These are phyloP conservation scores for Todiramphus chloris DNA, from an alignment of 2,113 vertebrate species.

Conservation along the genomic window DNA sequence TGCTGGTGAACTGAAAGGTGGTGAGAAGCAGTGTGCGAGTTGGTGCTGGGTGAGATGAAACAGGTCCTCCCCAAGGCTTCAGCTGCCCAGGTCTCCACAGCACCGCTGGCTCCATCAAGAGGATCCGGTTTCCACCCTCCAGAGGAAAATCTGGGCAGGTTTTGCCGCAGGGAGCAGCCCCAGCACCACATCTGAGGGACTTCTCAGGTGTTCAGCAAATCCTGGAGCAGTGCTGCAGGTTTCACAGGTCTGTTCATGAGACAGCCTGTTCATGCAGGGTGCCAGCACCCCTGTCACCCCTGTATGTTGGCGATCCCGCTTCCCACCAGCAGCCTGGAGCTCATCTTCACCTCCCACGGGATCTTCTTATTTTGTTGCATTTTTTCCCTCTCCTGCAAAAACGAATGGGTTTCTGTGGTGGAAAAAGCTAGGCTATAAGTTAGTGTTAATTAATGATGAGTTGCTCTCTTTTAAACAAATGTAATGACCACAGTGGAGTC, in stretches of 20 bases:
- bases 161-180: not conserved
- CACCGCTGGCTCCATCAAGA: accelerated
- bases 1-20: not conserved
- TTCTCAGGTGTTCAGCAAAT: not conserved
- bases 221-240: not conserved
- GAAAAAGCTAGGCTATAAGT: not conserved
- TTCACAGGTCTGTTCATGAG: not conserved
- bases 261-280: not conserved
- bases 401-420: not conserved
- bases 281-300: not conserved
- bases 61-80: not conserved
- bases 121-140: not conserved
- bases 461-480: not conserved
- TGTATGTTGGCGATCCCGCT: not conserved
- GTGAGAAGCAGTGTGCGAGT: accelerated
- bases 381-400: not conserved
- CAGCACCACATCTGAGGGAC: not conserved
- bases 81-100: accelerated
- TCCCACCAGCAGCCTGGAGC: not conserved
- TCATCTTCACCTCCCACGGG: not conserved
- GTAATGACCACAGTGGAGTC: not conserved
- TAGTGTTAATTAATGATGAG: not conserved
- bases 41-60: accelerated
- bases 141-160: not conserved
- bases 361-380: not conserved